Conservation (phyloP, 2,888 invertebrate genomes). For the Melangyna quadrimaculata region DNA sequence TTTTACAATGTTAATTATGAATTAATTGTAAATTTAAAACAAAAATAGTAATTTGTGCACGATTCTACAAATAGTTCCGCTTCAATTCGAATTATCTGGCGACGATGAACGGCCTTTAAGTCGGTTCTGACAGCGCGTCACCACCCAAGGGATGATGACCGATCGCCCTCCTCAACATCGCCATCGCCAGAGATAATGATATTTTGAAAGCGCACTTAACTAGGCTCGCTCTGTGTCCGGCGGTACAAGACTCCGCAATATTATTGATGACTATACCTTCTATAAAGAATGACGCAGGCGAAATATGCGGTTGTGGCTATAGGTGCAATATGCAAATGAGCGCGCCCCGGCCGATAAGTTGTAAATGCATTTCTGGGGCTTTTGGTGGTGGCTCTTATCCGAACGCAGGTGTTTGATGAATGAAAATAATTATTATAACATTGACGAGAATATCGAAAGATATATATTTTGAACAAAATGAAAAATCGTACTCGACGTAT, state of each 20-base stretch:
- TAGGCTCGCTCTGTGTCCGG: conserved; percentile 38
- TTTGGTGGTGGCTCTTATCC: conserved; percentile 37
- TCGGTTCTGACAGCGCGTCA: not conserved
- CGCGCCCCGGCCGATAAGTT: conserved; percentile 31
- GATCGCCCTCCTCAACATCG: not conserved
- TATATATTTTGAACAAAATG: conserved; percentile 38
- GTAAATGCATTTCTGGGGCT: conserved; percentile 37
- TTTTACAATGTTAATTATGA: conserved; percentile 44
- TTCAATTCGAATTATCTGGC: conserved; percentile 46
- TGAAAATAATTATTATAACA: conserved; percentile 48
- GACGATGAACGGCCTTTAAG: not conserved
- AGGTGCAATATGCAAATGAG: conserved; percentile 26
- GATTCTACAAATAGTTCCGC: conserved; percentile 64
- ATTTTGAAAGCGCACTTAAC: conserved; percentile 23
- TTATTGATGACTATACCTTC: conserved; percentile 57
- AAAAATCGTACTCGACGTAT: conserved; percentile 41
- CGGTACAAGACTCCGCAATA: conserved; percentile 38
- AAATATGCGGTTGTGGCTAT: not conserved
- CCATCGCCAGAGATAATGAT: conserved; percentile 14
- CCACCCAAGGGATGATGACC: conserved; percentile 49
- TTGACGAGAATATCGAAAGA: conserved; percentile 48
- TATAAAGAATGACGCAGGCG: conserved; percentile 47
- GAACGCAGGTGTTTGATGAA: conserved; percentile 65
- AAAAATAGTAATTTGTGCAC: conserved; percentile 29
- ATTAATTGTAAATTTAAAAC: conserved; percentile 50